A percentile compares a stretch with the other conserved stretches of the same genome.
These are phyloP conservation scores for Leptopilina myrica DNA, from an alignment of 2,888 invertebrate species.

Conservation along the genomic window DNA sequence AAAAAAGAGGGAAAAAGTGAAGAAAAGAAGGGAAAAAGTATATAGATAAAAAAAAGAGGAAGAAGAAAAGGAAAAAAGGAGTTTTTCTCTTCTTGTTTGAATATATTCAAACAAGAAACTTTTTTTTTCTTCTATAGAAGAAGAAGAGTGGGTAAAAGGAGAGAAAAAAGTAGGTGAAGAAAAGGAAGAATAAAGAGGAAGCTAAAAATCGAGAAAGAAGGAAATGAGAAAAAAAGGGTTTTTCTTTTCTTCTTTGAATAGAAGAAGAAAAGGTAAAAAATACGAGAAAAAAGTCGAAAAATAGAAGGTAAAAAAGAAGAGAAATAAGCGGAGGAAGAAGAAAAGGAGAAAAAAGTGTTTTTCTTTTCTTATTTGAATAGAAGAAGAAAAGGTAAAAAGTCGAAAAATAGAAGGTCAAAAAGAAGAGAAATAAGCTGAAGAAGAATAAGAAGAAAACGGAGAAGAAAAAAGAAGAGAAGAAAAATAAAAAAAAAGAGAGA, in stretches of 20 bases:
- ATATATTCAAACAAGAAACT: too few relatives aligned
- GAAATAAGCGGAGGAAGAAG: neutral
- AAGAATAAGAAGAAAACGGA: too few relatives aligned
- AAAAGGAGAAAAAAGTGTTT: neutral
- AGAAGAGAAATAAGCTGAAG: too few relatives aligned
- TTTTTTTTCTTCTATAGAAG: neutral
- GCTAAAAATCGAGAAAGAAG: too few relatives aligned
- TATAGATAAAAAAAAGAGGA: constrained; percentile 50
- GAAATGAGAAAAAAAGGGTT: constrained; percentile 16
- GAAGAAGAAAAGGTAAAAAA: neutral
- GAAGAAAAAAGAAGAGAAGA: too few relatives aligned
- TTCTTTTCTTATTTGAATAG: neutral
- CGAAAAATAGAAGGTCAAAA: too few relatives aligned
- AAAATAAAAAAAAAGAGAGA: too few relatives aligned
- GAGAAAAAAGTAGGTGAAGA: too few relatives aligned
- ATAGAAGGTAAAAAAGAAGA: constrained; percentile 49
- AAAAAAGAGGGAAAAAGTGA: constrained; percentile 37
- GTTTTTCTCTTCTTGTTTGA: too few relatives aligned
- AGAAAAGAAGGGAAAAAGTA: constrained; percentile 50
- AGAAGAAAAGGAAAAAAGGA: constrained; percentile 19
- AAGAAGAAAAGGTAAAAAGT: constrained; percentile 29
- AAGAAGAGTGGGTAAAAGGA: neutral
- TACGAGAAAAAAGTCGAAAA: too few relatives aligned
- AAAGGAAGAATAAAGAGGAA: too few relatives aligned
- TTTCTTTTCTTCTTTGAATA: too few relatives aligned